Evolutionary conservation across 1,140 invertebrate genomes (phyloP).

Genomic region (Bombus breviceps): DNA sequence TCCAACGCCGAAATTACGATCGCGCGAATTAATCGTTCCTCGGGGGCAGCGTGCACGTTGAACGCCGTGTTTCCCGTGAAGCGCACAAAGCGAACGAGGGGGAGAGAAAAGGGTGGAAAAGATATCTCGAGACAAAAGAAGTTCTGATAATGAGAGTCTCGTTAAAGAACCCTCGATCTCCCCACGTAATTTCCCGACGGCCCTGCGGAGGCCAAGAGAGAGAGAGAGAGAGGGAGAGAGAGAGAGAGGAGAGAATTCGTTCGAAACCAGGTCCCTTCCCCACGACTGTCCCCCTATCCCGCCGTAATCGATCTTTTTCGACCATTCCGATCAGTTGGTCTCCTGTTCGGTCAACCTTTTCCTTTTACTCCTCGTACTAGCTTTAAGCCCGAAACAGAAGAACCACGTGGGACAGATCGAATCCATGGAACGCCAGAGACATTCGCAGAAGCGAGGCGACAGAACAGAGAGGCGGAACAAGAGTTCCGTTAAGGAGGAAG

Average conservation of each 20-base stretch:
- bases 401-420: not conserved
- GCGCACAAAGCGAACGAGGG: not conserved
- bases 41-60: not conserved
- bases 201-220: not conserved
- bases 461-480: not conserved
- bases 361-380: not conserved
- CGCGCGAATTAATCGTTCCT: constrained; percentile 26
- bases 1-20: constrained; percentile 5
- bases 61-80: not conserved
- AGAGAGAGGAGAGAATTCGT: not conserved
- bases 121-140: constrained; percentile 21
- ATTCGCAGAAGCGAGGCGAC: not conserved
- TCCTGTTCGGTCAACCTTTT: too few species aligned
- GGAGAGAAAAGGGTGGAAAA: not conserved
- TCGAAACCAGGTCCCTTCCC: not conserved
- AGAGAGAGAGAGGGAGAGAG: not conserved
- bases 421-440: not conserved
- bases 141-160: constrained; percentile 36
- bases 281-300: not conserved
- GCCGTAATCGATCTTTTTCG: constrained; percentile 49
- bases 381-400: constrained; percentile 8
- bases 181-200: constrained; percentile 20
- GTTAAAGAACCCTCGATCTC: constrained; percentile 13
- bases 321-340: constrained; percentile 20
- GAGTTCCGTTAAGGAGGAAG: not conserved